Evolutionary conservation across 2,113 vertebrate species (phyloP), one percentile per base, ranked within the genome.

Genomic region (Cyprinodon tularosa): DNA sequence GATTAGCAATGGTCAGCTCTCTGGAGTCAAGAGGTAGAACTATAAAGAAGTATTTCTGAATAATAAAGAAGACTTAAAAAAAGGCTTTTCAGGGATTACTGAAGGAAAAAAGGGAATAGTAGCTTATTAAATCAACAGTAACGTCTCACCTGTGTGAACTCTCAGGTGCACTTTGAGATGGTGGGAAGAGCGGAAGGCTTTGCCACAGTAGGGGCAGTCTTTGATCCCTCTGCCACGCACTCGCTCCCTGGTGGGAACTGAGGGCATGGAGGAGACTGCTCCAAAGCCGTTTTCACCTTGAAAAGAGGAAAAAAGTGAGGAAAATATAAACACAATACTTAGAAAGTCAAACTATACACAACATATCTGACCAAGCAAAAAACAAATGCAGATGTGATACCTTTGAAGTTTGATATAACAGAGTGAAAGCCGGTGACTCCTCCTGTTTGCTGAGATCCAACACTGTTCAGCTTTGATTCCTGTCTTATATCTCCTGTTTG

Each of bases 101-200:
- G 72, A 72, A 85, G 66, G 76, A 73, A 71, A 82, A 71, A 81
- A 76, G 66, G 61, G 72, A 68, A 72, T 66, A 5, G 68, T 66
- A 62, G 68, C 80, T 88, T 85, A 62, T 84, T 81, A 76, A 85
- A 85, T 78, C 72, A 77, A 45, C 70, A 87, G 72, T 69, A 71
- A 71, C 47, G 20, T 77, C 93, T 94, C 90, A 98, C 96, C 96
- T 95, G 96, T 98, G 93, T 98, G 96, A 77, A 97, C 96, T 71
- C 96, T 94, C 60, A 98, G 94, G 84, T 98, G 96, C 86, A 98
- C 96, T 93, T 98, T 98, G 80, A 98, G 95, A 85, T 98, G 96
- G 88, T 98, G 96, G 38, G 96, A 97, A 44, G 96, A 97, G 74
- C 96, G 96, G 92, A 98, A 98, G 66, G 96, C 96, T 92, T 98